Base-by-base conservation (phyloP, 2,113 vertebrate genomes). In the Cranoglanis bouderius region DNA sequence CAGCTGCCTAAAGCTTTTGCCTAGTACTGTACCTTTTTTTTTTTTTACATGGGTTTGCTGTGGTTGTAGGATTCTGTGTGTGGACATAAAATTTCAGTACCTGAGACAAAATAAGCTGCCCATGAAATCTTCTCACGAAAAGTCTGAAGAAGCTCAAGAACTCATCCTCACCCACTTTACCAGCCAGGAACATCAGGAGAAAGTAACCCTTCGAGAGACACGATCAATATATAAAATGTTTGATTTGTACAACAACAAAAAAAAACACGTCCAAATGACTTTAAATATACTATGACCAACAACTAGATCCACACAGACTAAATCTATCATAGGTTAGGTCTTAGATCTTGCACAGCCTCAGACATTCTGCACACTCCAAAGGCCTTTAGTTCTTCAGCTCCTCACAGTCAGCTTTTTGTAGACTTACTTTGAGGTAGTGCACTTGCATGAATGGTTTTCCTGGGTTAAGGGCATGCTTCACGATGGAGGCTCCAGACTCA, bases 361-460 rank as follows among this genome's bases (percentile, higher is more conserved):
- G 46, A 43, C 43, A 16, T 29, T 40, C 18, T 43, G 53, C 32
- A 74, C 21, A 75, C 18, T 74, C 21, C 70, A 80, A 49, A 63
- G 3, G 49, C 40, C 59, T 67, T 38, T 29, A 24, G 2, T 49
- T 78, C 14, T 65, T 40, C 21, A 35, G 74, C 0, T 51, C 81
- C 18, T 57, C 29, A 38, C 59, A 43, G 61, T 46, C 6, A 43
- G 26, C 46, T 84, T 51, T 18, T 19, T 40, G 55, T 1, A 75
- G 46, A 90, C 94, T 95, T 90, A 98, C 98, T 97, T 99, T 99
- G 90, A 99, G 95, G 91, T 99, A 99, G 93, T 99, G 98, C 84
- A 99, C 96, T 88, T 99, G 98, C 97, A 99, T 97, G 94, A 99
- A 99, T 85, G 90, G 90, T 94, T 99, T 99, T 91, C 97, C 98